Percentiles rank a stretch among this genome's conserved stretches.
phyloP scores from a whole-genome alignment of 2,797 vertebrate species.

The Cottoperca gobio region DNA sequence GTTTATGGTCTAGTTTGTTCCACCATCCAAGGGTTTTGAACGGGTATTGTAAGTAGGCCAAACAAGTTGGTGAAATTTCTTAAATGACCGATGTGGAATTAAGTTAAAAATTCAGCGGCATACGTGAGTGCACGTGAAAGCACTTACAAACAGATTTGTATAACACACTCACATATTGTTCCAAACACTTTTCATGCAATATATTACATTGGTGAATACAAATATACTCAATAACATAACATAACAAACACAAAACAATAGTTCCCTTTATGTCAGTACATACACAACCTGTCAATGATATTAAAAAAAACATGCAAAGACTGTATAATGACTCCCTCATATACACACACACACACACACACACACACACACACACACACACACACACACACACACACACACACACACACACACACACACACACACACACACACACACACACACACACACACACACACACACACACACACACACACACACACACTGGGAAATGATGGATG shows the following conservation, averaged over 20 bases:
- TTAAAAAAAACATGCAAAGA: background rate
- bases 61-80: background rate
- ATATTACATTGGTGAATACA: too few species aligned
- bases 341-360: background rate
- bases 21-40: background rate
- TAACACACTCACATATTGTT: too few species aligned
- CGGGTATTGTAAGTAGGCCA: background rate
- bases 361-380: background rate
- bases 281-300: background rate
- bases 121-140: slow-evolving; percentile 1
- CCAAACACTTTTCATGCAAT: background rate
- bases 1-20: background rate
- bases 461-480: background rate
- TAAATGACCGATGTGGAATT: background rate
- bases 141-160: background rate
- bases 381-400: background rate
- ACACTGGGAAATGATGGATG: background rate
- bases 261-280: background rate
- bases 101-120: background rate
- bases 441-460: background rate
- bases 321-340: background rate
- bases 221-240: background rate
- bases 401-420: background rate
- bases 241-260: background rate
- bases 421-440: background rate